phyloP scores from a whole-genome alignment of 2,113 vertebrate species.

The Thalassarche chlororhynchos region DNA sequence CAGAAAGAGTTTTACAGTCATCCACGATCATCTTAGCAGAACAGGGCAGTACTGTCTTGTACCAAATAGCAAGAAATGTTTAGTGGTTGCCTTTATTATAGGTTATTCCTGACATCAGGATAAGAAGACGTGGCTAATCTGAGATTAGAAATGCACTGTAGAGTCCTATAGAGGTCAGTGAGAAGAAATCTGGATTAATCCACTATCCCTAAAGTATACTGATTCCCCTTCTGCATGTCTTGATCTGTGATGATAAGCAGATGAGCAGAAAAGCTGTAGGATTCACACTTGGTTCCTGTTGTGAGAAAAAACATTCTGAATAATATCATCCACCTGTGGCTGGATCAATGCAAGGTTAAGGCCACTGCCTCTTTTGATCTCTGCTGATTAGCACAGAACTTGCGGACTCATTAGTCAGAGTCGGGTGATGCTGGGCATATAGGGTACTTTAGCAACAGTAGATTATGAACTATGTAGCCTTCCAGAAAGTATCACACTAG shows the following conservation, averaged over 20 bases:
- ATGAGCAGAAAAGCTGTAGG: not conserved
- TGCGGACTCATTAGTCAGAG: not conserved
- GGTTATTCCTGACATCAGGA: not conserved
- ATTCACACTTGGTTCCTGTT: not conserved
- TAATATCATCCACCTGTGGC: not conserved
- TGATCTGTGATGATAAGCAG: not conserved
- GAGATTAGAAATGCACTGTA: not conserved
- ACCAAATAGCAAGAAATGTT: not conserved
- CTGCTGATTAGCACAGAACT: not conserved
- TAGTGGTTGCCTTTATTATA: not conserved
- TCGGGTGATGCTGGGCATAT: fast-evolving
- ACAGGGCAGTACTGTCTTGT: not conserved
- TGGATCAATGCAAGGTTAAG: not conserved
- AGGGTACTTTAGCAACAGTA: not conserved
- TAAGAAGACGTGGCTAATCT: not conserved
- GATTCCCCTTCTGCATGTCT: not conserved
- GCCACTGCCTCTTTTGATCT: not conserved
- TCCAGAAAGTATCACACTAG: not conserved
- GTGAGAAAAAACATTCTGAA: not conserved
- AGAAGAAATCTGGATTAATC: not conserved
- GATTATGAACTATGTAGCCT: not conserved
- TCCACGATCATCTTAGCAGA: not conserved
- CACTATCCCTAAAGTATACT: not conserved
- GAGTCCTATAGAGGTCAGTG: not conserved
- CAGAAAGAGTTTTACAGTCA: not conserved